phyloP scores from a whole-genome alignment of 1,140 invertebrate species.

The Andricus grossulariae region DNA sequence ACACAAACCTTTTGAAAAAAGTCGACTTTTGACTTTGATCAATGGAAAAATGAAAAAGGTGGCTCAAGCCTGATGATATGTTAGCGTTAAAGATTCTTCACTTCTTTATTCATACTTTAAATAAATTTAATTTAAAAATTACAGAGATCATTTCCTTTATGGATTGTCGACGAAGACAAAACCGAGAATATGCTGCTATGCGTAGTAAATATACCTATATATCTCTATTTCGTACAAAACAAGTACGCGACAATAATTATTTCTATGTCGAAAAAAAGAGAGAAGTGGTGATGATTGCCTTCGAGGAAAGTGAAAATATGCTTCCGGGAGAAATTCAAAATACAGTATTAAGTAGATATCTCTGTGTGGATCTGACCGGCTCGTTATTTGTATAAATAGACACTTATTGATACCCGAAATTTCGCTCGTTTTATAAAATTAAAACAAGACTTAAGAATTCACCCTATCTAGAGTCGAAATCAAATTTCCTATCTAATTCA shows the following conservation, averaged over 20 bases:
- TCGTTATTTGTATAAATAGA: slow-evolving; percentile 67
- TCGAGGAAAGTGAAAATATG: slow-evolving; percentile 43
- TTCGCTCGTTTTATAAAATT: slow-evolving; percentile 71
- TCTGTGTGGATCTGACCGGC: slow-evolving; percentile 45
- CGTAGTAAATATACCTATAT: slow-evolving; percentile 52
- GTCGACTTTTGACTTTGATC: not conserved
- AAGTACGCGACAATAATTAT: slow-evolving; percentile 35
- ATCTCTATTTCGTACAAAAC: slow-evolving; percentile 56
- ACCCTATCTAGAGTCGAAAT: slow-evolving; percentile 72
- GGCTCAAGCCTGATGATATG: slow-evolving; percentile 69
- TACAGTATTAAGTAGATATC: slow-evolving; percentile 63
- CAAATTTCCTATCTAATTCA: slow-evolving; percentile 74
- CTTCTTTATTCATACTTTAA: slow-evolving; percentile 71
- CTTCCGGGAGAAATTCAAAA: slow-evolving; percentile 50
- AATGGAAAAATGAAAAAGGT: slow-evolving; percentile 56
- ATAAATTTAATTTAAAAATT: slow-evolving; percentile 74
- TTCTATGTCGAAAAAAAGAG: slow-evolving; percentile 34
- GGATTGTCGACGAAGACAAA: slow-evolving; percentile 67
- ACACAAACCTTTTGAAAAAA: slow-evolving; percentile 25
- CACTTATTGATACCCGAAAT: slow-evolving; percentile 63
- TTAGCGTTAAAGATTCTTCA: slow-evolving; percentile 66
- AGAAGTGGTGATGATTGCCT: slow-evolving; percentile 15
- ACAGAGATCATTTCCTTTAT: slow-evolving; percentile 75
- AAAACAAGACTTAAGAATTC: slow-evolving; percentile 71
- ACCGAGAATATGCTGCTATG: slow-evolving; percentile 59